phyloP scores from a whole-genome alignment of 2,797 vertebrate genomes.

The Lepus oiostolus region DNA sequence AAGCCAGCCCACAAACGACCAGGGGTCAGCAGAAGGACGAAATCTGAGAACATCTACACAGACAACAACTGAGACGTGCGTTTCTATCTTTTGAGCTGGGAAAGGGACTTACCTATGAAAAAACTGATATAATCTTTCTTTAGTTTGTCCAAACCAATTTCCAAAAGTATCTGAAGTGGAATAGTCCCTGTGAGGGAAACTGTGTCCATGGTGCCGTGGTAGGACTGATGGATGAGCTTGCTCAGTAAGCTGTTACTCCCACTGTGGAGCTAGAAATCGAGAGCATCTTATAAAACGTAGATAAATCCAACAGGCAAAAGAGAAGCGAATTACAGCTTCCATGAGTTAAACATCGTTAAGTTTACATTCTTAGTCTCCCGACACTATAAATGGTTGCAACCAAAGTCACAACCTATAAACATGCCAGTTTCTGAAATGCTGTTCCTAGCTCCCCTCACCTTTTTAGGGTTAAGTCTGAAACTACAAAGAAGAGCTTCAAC shows the following conservation, averaged over 20 bases:
- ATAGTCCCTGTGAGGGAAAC: conserved; percentile 92
- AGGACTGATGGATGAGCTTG: conserved; percentile 95
- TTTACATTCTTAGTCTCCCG: neutral
- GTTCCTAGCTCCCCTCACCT: neutral
- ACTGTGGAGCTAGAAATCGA: conserved; percentile 92
- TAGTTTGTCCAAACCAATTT: conserved; percentile 97
- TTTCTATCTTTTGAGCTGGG: conserved; percentile 33
- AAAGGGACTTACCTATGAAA: conserved; percentile 92
- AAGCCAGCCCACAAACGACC: neutral
- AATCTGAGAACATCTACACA: neutral
- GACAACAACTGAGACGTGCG: neutral
- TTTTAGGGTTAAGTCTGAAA: neutral
- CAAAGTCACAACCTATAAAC: neutral
- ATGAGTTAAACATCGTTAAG: conserved; percentile 40
- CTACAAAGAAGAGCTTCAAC: neutral
- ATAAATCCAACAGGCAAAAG: neutral
- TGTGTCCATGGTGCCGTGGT: conserved; percentile 91
- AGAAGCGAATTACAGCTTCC: conserved; percentile 6
- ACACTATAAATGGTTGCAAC: conserved; percentile 22
- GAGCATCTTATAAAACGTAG: conserved; percentile 12
- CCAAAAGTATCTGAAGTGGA: conserved; percentile 95
- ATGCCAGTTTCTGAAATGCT: neutral
- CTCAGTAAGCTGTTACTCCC: conserved; percentile 95
- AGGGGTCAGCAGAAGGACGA: conserved; percentile 12
- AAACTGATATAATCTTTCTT: conserved; percentile 98